Base-by-base conservation (phyloP, 2,888 invertebrate species). In the Monopis laevigella region DNA sequence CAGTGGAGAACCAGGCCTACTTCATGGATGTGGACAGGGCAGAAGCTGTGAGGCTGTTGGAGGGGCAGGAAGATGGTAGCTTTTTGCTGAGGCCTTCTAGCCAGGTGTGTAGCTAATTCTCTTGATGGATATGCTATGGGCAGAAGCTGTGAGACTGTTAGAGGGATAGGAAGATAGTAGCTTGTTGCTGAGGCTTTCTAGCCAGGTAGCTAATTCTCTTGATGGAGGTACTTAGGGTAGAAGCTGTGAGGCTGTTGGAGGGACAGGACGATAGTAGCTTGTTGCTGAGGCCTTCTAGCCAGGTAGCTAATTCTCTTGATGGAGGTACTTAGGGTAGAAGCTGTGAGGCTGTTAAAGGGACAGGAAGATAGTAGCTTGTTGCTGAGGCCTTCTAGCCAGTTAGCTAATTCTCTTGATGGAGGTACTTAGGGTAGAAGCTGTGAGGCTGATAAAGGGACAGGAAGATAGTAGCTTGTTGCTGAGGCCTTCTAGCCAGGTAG, bases 351-450 rank as follows among this genome's bases (percentile, higher is more conserved):
- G 43, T 54, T 85, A 49, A 64, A 59, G 40, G 78, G 80, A 2
- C 82, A 82, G 46, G 83, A 84, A n/a, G 83, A 84, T 55, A 85
- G 85, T 6, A 82, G 82, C 1, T 86, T 84, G 49, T 69, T 86
- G 38, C 59, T 86, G 47, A 65, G 85, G 40, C 85, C 85, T 36
- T 82, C 83, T 1, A 82, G 78, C 50, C 80, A 81, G 68, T 78
- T 77, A 30, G 51, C 47, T 10, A n/a, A n/a, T n/a, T n/a, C n/a
- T n/a, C n/a, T 85, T 82, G 62, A 83, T 82, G 75, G 68, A 80
- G 48, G 71, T 85, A 43, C 74, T 81, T 42, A 58, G 85, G 41
- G 61, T 59, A 3, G 73, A 73, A 45, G 84, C 83, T 0, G 84
- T 83, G 56, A 69, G 71, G 42, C 49, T 85, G 43, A 54, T 85